These are phyloP conservation scores for Megalops atlanticus DNA, from an alignment of 2,113 vertebrate genomes.

Conservation along the genomic window DNA sequence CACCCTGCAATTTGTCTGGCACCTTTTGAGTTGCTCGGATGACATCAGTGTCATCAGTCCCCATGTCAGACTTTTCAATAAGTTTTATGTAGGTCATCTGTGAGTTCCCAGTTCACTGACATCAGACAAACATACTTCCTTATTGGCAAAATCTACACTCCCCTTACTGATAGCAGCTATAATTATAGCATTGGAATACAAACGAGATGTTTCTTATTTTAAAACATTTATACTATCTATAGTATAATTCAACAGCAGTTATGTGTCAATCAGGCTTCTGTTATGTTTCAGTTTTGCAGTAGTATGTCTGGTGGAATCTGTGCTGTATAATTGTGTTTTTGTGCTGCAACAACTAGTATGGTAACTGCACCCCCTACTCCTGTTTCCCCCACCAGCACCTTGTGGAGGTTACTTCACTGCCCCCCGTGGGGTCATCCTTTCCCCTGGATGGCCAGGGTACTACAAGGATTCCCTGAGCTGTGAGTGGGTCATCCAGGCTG, in stretches of 20 bases:
- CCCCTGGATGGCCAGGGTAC: conserved; percentile 97
- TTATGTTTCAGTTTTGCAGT: not conserved
- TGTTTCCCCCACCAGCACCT: conserved; percentile 73
- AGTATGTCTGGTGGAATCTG: not conserved
- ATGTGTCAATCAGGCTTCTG: not conserved
- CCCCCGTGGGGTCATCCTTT: conserved; percentile 92
- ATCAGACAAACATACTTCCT: no score
- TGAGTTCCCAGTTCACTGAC: no score
- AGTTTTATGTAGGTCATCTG: no score
- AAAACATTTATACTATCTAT: no score
- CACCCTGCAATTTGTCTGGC: no score
- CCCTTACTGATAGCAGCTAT: no score
- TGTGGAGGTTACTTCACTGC: conserved; percentile 97
- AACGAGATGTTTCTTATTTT: not conserved
- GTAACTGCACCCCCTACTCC: not conserved
- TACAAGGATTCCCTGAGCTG: conserved; percentile 99
- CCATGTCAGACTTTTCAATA: no score
- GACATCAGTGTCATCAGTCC: no score
- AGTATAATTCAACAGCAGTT: not conserved
- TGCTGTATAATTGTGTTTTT: not conserved
- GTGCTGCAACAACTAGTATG: not conserved
- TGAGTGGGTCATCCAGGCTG: conserved; percentile 98
- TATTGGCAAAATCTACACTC: no score
- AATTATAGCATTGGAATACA: not conserved
- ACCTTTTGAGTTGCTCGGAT: no score